A percentile compares a stretch with the other conserved stretches of the same genome.
These are phyloP conservation scores for Toxotes chatareus DNA, from an alignment of 2,113 vertebrate species.

Conservation along the genomic window DNA sequence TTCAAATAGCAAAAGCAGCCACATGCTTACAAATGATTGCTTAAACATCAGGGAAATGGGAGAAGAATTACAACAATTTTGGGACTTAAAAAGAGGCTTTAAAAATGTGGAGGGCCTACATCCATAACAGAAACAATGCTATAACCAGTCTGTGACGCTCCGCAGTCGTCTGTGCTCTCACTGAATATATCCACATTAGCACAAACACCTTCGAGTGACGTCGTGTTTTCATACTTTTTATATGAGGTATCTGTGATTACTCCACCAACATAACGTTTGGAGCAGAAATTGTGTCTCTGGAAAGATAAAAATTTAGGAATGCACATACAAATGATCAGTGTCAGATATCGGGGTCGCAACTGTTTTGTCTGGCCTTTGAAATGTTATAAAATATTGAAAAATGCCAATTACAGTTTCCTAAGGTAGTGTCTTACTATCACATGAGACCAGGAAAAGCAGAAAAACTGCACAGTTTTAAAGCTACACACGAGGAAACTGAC, in stretches of 20 bases:
- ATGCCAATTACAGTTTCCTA: not conserved
- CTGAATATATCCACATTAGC: not conserved
- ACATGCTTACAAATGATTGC: not conserved
- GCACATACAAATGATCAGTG: not conserved
- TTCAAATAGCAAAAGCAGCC: constrained; percentile 11
- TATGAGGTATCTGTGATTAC: not conserved
- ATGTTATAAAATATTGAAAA: not conserved
- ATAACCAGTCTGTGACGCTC: constrained; percentile 10
- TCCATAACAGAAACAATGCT: constrained; percentile 8
- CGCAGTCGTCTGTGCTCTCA: not conserved
- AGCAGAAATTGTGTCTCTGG: not conserved
- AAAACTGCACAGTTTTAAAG: not conserved
- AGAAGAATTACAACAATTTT: constrained; percentile 1
- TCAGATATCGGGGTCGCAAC: not conserved
- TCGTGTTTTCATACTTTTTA: not conserved
- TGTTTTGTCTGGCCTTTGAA: not conserved
- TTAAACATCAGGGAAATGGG: constrained; percentile 6
- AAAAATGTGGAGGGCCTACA: not conserved
- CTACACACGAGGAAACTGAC: too few species aligned
- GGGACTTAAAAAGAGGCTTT: not conserved
- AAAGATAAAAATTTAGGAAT: not conserved
- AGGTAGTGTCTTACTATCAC: not conserved
- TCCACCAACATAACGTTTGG: not conserved
- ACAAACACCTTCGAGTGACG: not conserved
- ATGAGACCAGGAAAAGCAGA: not conserved